A percentile compares a stretch with the other conserved stretches of the same genome.
phyloP scores from a whole-genome alignment of 1,140 invertebrate species.

The Solen grandis region DNA sequence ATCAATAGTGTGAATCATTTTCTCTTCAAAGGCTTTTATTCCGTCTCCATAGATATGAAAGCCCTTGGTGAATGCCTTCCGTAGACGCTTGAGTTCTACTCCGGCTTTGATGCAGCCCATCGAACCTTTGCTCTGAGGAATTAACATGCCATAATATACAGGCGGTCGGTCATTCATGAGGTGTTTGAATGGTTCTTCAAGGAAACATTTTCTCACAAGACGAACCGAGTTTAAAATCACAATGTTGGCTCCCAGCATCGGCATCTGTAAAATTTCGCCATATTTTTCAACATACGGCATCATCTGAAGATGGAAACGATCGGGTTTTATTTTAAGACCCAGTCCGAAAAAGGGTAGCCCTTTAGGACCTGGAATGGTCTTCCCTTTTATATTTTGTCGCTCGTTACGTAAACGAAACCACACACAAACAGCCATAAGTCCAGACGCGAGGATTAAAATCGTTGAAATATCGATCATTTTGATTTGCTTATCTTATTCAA shows the following conservation, averaged over 20 bases:
- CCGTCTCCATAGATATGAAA: slow-evolving; percentile 21
- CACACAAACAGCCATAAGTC: too few relatives aligned
- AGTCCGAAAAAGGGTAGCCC: background rate
- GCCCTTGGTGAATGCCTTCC: slow-evolving; percentile 24
- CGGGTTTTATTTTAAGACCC: background rate
- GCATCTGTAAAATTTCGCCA: background rate
- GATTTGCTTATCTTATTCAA: too few relatives aligned
- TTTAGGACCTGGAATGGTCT: background rate
- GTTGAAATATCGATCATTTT: too few relatives aligned
- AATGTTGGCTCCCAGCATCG: background rate
- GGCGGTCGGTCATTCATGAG: too few relatives aligned
- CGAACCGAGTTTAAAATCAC: background rate
- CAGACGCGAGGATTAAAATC: too few relatives aligned
- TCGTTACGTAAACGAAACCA: background rate
- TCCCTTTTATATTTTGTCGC: background rate
- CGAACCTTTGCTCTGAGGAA: background rate
- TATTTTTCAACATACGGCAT: background rate
- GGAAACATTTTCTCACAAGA: too few relatives aligned
- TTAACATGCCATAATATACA: background rate
- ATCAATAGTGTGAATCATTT: background rate
- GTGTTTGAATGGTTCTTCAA: background rate
- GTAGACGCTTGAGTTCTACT: background rate
- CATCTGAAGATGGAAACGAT: background rate
- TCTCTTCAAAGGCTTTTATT: slow-evolving; percentile 18
- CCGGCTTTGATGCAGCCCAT: background rate